Base-by-base conservation (phyloP, 2,113 vertebrate species). In the Illadopsis cleaveri region DNA sequence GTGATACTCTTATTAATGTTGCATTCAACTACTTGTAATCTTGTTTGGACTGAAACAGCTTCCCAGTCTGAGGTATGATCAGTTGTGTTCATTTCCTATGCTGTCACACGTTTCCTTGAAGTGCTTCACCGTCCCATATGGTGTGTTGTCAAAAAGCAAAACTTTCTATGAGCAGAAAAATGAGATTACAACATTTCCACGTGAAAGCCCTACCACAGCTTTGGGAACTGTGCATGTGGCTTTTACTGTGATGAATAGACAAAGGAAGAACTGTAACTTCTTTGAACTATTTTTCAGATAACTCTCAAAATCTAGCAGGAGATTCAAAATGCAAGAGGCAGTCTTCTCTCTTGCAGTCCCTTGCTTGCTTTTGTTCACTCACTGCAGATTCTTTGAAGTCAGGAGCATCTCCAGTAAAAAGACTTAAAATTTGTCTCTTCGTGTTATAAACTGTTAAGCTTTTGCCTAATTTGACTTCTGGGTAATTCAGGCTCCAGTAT, bases 91-190 rank as follows among this genome's bases (percentile, higher is more conserved):
- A 31, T 79, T 90, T 92, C 28, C 57, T 73, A 1, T 60, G 57
- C 85, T 96, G 76, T 86, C 85, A 82, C 37, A n/a, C 38, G 3
- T 89, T 40, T 71, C 53, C 85, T 91, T 94, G 87, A 95, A 97
- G 79, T 79, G 54, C 65, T 86, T 92, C 71, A 38, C 85, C 0
- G 0, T 94, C 90, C 91, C 72, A 64, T 86, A 90, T 3, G 48
- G 89, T 69, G n/a, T 48, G 45, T 86, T 96, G 94, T 95, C 93
- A 79, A 70, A 84, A 94, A 68, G 51, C 47, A 92, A 86, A 96
- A 83, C 71, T 96, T 96, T 30, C 3, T 89, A 27, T 0, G 0
- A 86, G 76, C 14, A 51, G 72, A 84, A 94, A 86, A 90, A 58
- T 3, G n/a, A 86, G 23, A 73, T 81, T 86, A 71, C 81, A 65